These are phyloP conservation scores for Nomada fabriciana DNA, from an alignment of 2,888 invertebrate species.

Conservation along the genomic window DNA sequence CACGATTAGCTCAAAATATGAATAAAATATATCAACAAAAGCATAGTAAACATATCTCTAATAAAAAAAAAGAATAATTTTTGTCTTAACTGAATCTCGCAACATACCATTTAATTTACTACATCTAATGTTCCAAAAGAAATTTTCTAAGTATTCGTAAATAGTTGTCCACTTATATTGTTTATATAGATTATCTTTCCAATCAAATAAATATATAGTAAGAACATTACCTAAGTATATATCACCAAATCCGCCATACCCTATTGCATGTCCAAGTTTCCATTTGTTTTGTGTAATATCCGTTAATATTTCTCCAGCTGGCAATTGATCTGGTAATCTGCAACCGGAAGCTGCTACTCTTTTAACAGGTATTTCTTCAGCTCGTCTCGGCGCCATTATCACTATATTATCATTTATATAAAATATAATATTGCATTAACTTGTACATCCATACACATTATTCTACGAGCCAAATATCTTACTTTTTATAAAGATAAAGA, in stretches of 20 bases:
- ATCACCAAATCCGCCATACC: slow-evolving; percentile 96
- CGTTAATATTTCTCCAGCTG: slow-evolving; percentile 90
- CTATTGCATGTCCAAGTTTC: slow-evolving; percentile 94
- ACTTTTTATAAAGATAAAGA: slow-evolving; percentile 3
- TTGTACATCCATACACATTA: neutral
- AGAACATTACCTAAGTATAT: slow-evolving; percentile 90
- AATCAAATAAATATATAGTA: neutral
- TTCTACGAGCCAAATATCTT: slow-evolving; percentile 3
- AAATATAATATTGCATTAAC: slow-evolving; percentile 32
- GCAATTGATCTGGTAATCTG: slow-evolving; percentile 85
- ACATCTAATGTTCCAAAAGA: neutral
- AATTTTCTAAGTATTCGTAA: neutral
- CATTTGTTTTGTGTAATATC: slow-evolving; percentile 94
- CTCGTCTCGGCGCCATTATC: slow-evolving; percentile 80
- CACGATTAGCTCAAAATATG: no score
- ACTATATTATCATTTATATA: slow-evolving; percentile 56
- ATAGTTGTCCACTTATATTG: neutral
- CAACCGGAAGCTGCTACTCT: slow-evolving; percentile 82
- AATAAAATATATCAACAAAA: neutral
- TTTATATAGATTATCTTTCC: neutral
- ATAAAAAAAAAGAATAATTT: neutral
- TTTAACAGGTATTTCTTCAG: slow-evolving; percentile 78
- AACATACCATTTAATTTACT: neutral
- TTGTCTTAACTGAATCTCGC: neutral
- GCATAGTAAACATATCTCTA: no score